Evolutionary conservation across 2,888 invertebrate genomes (phyloP).

Genomic region (Patella ulyssiponensis): DNA sequence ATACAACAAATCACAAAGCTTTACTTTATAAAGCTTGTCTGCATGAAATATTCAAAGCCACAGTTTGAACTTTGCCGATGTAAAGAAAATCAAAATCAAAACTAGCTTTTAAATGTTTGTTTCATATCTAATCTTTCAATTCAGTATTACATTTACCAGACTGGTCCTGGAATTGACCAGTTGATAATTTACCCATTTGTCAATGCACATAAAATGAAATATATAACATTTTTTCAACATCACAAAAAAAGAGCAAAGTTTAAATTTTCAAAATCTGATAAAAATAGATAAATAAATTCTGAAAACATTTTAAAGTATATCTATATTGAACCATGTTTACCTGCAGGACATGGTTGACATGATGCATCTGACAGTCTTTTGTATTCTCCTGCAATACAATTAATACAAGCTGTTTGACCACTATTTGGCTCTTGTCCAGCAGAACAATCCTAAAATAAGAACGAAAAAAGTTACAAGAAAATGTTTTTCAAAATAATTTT

Average conservation of each 20-base stretch:
- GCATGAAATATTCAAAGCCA: no score
- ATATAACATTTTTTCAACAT: no score
- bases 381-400: constrained; percentile 51
- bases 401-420: constrained; percentile 48
- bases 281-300: no score
- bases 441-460: constrained; percentile 50
- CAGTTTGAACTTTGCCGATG: background rate
- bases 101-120: no score
- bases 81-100: background rate
- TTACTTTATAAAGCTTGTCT: background rate
- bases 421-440: constrained; percentile 53
- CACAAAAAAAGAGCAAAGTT: no score
- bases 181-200: no score
- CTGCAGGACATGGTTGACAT: constrained; percentile 55
- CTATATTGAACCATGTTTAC: constrained; percentile 32
- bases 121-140: no score
- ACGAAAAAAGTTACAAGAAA: constrained; percentile 4
- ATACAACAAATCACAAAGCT: constrained; percentile 1
- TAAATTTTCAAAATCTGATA: no score
- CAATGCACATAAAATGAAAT: no score
- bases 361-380: constrained; percentile 43
- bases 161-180: no score
- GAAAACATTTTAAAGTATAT: no score
- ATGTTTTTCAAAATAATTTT: background rate
- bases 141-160: no score